Conservation (phyloP, 2,888 invertebrate species). For the Drosophila prolongata region DNA sequence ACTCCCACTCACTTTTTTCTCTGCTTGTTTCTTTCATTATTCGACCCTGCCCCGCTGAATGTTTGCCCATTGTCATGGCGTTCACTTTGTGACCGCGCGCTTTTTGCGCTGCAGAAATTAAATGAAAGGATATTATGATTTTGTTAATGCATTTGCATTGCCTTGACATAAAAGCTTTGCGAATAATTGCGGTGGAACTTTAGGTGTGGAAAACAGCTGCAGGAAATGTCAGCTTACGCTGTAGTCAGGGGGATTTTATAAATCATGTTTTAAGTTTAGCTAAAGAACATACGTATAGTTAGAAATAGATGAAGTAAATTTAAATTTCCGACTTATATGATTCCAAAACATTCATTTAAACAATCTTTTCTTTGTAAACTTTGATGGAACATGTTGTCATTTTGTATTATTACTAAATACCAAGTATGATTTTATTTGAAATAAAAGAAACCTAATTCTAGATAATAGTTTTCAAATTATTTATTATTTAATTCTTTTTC, state of each 20-base stretch:
- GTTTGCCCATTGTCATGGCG: constrained; percentile 50
- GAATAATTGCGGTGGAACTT: constrained; percentile 35
- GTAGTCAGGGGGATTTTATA: constrained; percentile 3
- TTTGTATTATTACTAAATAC: too few relatives aligned
- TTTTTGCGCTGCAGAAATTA: constrained; percentile 26
- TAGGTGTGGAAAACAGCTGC: constrained; percentile 7
- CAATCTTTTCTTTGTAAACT: too few relatives aligned
- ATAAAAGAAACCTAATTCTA: too few relatives aligned
- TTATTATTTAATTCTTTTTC: too few relatives aligned
- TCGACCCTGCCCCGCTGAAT: constrained; percentile 6
- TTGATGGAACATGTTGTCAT: too few relatives aligned
- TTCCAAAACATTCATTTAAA: too few relatives aligned
- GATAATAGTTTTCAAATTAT: too few relatives aligned
- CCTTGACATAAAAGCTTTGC: constrained; percentile 19
- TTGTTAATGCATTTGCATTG: constrained; percentile 38
- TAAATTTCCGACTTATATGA: too few relatives aligned
- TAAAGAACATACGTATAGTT: too few relatives aligned
- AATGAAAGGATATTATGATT: constrained; percentile 46
- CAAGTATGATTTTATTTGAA: too few relatives aligned
- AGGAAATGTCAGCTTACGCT: background rate
- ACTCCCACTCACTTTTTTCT: constrained; percentile 1
- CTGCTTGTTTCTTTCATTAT: constrained; percentile 26
- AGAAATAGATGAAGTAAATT: too few relatives aligned
- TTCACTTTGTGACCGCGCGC: constrained; percentile 42
- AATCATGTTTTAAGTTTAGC: background rate